Evolutionary conservation across 2,113 vertebrate species (phyloP).

Genomic region (Gasterosteus aculeatus): DNA sequence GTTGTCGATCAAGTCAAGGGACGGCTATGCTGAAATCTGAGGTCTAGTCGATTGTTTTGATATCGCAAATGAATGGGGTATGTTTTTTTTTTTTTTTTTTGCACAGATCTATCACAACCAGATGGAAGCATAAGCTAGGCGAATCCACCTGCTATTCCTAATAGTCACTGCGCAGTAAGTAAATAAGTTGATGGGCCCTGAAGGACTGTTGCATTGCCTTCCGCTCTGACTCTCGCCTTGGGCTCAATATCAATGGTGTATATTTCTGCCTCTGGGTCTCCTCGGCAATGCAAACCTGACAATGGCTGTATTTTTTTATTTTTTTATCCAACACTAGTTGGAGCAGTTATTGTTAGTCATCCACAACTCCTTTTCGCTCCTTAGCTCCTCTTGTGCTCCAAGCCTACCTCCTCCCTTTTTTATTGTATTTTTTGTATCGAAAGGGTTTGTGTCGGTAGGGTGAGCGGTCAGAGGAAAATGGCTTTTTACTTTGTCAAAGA

Average conservation of each 20-base stretch:
- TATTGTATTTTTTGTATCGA: not conserved
- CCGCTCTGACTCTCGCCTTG: constrained; percentile 1
- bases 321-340: not conserved
- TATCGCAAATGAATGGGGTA: constrained; percentile 30
- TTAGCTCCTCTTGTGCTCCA: constrained; percentile 12
- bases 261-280: constrained; percentile 44
- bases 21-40: constrained; percentile 42
- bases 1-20: constrained; percentile 46
- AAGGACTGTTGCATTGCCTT: constrained; percentile 43
- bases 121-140: constrained; percentile 6
- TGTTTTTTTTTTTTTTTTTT: not conserved
- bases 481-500: not conserved
- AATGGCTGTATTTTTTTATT: constrained; percentile 27
- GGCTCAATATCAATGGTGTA: constrained; percentile 47
- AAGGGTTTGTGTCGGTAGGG: not conserved
- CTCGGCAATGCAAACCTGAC: constrained; percentile 32
- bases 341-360: constrained; percentile 50
- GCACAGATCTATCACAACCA: constrained; percentile 30
- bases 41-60: constrained; percentile 17
- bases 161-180: constrained; percentile 18
- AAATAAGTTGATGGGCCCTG: constrained; percentile 17
- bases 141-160: constrained; percentile 23
- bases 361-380: constrained; percentile 7
- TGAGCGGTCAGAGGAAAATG: not conserved
- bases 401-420: constrained; percentile 22